Percentiles rank a stretch among this genome's conserved stretches.
Conservation (phyloP, 2,797 vertebrate genomes). For the Vipera latastei region DNA sequence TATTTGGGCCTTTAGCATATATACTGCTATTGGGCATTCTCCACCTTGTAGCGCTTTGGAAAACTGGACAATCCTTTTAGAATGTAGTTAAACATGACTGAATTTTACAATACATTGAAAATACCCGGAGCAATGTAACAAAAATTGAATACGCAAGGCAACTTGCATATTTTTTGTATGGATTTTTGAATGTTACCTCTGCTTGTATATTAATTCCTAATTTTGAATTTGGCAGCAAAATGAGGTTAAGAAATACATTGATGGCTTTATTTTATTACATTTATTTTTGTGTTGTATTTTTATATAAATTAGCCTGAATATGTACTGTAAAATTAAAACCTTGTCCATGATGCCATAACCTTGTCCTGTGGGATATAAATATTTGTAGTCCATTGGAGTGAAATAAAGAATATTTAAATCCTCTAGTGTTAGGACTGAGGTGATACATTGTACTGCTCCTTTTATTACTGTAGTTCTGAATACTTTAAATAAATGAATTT, state of each 20-base stretch:
- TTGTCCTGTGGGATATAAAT: background rate
- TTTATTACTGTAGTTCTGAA: background rate
- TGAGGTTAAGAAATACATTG: background rate
- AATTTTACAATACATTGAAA: background rate
- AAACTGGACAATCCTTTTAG: background rate
- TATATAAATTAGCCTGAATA: background rate
- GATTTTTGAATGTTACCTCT: background rate
- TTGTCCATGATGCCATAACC: background rate
- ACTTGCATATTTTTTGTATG: background rate
- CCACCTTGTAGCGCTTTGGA: background rate
- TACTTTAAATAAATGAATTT: background rate
- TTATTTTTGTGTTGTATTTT: background rate
- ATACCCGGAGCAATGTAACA: background rate
- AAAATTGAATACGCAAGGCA: background rate
- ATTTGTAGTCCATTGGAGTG: background rate
- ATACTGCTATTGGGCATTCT: background rate
- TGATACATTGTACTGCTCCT: background rate
- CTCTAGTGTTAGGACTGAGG: background rate
- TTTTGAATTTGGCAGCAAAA: background rate
- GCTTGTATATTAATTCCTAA: background rate
- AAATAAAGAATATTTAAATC: background rate
- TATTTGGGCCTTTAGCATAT: background rate
- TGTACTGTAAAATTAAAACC: background rate
- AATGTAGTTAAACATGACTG: background rate
- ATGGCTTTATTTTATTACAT: background rate